Conservation (phyloP, 2,113 vertebrate species). For the Phaethon lepturus region DNA sequence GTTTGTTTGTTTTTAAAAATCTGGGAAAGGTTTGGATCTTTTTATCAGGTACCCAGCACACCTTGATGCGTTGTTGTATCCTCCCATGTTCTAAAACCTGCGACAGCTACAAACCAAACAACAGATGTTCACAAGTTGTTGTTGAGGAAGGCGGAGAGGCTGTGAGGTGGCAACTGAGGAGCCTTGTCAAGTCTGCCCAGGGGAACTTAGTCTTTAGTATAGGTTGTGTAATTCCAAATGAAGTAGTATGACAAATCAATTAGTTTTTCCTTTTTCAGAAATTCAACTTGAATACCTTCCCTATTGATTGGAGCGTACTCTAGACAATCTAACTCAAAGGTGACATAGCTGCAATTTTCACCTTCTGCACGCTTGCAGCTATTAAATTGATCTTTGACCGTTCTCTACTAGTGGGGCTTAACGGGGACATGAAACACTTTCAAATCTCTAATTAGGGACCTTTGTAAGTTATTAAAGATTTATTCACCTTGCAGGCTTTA, state of each 20-base stretch:
- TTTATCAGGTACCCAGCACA: neutral
- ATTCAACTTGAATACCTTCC: neutral
- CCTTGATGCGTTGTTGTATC: neutral
- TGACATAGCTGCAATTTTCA: neutral
- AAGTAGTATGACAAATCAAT: neutral
- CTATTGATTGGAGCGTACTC: neutral
- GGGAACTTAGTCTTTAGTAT: neutral
- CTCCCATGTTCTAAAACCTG: fast-evolving
- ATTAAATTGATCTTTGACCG: neutral
- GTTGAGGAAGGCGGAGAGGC: neutral
- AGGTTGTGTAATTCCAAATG: neutral
- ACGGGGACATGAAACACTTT: neutral
- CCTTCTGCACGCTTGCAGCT: neutral
- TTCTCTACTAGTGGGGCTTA: neutral
- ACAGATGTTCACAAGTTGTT: neutral
- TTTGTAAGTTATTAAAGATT: neutral
- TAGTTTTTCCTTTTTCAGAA: neutral
- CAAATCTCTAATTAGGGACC: neutral
- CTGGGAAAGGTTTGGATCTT: neutral
- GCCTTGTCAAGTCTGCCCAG: neutral
- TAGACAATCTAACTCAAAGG: neutral
- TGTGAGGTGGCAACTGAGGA: neutral
- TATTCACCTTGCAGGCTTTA: neutral
- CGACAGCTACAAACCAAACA: neutral
- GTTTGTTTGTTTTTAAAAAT: neutral